Evolutionary conservation across 2,113 vertebrate genomes (phyloP).

Genomic region (Eclectus roratus): DNA sequence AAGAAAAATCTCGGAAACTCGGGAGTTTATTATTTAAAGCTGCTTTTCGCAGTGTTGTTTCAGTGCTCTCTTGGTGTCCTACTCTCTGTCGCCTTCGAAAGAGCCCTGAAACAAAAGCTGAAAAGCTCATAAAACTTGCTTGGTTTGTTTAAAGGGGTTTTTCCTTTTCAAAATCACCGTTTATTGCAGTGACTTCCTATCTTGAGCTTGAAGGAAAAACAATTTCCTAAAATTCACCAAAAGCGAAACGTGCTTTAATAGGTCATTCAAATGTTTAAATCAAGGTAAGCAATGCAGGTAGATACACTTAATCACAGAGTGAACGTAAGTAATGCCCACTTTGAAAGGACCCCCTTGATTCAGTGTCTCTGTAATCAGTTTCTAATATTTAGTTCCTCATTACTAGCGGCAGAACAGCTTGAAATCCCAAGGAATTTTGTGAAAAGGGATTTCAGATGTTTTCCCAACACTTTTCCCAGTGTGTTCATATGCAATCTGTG

Average conservation of each 20-base stretch:
- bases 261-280: not conserved
- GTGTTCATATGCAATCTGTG: not conserved
- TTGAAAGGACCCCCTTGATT: not conserved
- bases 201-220: not conserved
- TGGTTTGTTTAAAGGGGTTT: not conserved
- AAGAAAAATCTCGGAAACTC: not conserved
- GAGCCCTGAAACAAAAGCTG: not conserved
- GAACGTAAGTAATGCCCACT: not conserved
- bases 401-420: not conserved
- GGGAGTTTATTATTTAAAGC: not conserved
- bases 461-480: not conserved
- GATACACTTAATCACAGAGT: not conserved
- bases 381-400: not conserved
- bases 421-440: not conserved
- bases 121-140: not conserved
- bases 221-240: not conserved
- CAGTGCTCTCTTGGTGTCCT: not conserved
- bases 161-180: not conserved
- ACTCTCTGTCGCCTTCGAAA: not conserved
- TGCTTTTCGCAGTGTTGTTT: not conserved
- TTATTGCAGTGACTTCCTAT: not conserved
- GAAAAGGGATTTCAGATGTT: not conserved
- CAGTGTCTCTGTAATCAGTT: not conserved
- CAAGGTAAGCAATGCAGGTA: not conserved
- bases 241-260: not conserved